Percentiles rank a stretch among this genome's conserved stretches.
Evolutionary conservation across 2,797 vertebrate species (phyloP).

Genomic region (Rhincodon typus): DNA sequence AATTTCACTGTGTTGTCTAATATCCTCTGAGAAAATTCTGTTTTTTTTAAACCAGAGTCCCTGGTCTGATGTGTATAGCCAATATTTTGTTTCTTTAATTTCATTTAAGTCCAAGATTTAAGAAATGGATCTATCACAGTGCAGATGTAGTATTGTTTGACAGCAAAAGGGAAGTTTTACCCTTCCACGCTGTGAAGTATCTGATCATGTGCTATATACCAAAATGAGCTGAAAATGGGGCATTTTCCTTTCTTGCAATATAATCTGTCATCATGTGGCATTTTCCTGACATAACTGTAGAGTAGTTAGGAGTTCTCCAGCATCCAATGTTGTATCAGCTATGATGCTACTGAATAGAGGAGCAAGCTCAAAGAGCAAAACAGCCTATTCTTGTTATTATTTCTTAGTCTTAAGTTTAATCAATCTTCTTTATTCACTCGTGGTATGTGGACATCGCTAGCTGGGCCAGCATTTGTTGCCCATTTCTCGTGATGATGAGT

Average conservation of each 20-base stretch:
- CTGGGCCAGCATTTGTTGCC: no score
- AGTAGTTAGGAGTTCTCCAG: neutral
- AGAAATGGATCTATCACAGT: neutral
- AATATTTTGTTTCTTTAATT: neutral
- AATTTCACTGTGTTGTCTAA: no score
- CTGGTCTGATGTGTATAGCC: neutral
- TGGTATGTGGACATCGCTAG: no score
- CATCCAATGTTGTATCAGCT: no score
- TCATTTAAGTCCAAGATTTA: neutral
- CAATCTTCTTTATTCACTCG: no score
- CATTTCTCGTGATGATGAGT: no score
- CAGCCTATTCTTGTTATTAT: no score
- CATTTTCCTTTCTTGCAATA: neutral
- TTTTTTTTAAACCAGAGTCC: neutral
- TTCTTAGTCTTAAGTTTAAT: no score
- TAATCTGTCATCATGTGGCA: neutral
- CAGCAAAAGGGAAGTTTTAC: neutral
- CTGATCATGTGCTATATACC: neutral
- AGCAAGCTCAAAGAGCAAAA: no score
- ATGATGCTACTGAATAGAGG: no score
- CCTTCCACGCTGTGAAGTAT: neutral
- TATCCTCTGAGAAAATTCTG: neutral
- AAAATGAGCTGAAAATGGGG: neutral
- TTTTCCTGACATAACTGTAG: neutral
- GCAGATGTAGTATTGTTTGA: neutral